These are phyloP conservation scores for Nudaria mundana DNA, from an alignment of 2,888 invertebrate species.

Conservation along the genomic window DNA sequence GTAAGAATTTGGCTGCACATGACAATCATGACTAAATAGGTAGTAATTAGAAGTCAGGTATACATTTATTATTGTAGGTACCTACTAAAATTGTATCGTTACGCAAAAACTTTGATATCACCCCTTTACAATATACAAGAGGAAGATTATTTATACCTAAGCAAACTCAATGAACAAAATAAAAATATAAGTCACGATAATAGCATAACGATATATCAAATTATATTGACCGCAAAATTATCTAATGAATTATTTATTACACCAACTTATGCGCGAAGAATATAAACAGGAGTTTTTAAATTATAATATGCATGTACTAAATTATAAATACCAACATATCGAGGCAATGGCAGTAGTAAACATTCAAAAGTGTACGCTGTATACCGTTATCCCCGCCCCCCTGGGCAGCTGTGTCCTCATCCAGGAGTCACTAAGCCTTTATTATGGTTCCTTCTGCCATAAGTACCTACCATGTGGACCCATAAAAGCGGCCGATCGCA, in stretches of 20 bases:
- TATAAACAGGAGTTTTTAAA: no score
- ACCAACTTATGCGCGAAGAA: conserved; percentile 4
- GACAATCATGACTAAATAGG: no score
- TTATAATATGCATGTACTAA: conserved; percentile 16
- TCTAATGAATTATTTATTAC: conserved; percentile 15
- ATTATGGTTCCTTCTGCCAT: conserved; percentile 52
- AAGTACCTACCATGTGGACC: conserved; percentile 51
- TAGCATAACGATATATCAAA: background rate
- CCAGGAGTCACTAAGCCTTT: conserved; percentile 57
- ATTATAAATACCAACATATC: no score
- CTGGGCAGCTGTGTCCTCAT: conserved; percentile 58
- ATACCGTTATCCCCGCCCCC: conserved; percentile 63
- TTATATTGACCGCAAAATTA: conserved; percentile 1
- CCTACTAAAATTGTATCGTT: no score
- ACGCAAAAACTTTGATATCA: no score
- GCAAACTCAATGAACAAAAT: background rate
- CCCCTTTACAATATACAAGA: no score
- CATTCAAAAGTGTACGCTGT: conserved; percentile 51
- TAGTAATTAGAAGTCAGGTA: no score
- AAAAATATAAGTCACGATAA: background rate
- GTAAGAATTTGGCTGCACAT: no score
- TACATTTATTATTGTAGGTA: no score
- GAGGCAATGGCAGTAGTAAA: no score
- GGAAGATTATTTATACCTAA: no score
- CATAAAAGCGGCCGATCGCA: conserved; percentile 54